These are phyloP conservation scores for Deladenus siricidicola DNA, from an alignment of 2,888 invertebrate species.

Conservation along the genomic window DNA sequence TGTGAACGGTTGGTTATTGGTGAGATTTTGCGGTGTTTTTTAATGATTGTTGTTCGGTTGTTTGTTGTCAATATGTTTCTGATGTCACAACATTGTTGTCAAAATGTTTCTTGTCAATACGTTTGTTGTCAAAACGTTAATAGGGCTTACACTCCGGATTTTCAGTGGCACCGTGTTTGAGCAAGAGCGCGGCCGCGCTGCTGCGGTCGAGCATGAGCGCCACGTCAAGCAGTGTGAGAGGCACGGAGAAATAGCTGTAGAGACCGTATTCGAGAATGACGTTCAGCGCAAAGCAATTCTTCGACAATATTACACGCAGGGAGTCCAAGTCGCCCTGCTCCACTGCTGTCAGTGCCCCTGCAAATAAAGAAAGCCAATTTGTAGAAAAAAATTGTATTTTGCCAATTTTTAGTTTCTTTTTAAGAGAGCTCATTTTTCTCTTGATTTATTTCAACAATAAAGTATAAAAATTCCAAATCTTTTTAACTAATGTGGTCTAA, in stretches of 20 bases:
- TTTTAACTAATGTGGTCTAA: too few relatives aligned
- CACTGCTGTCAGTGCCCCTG: slow-evolving; percentile 71
- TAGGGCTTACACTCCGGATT: slow-evolving; percentile 54
- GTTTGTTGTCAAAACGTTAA: too few relatives aligned
- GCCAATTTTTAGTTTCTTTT: too few relatives aligned
- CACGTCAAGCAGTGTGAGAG: slow-evolving; percentile 80
- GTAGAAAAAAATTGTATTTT: too few relatives aligned
- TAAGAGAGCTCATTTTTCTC: too few relatives aligned
- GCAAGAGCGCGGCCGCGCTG: slow-evolving; percentile 78
- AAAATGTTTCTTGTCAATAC: not conserved
- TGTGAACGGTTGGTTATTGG: too few relatives aligned
- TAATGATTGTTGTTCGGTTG: too few relatives aligned
- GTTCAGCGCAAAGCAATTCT: slow-evolving; percentile 84
- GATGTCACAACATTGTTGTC: too few relatives aligned
- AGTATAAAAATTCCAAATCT: too few relatives aligned
- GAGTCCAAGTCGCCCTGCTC: slow-evolving; percentile 90
- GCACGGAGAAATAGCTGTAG: slow-evolving; percentile 74
- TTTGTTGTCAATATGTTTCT: too few relatives aligned
- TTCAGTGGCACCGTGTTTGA: slow-evolving; percentile 61
- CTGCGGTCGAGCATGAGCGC: slow-evolving; percentile 82
- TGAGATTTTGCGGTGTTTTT: too few relatives aligned
- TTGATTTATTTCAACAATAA: too few relatives aligned
- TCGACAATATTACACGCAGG: slow-evolving; percentile 79
- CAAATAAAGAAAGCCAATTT: not conserved
- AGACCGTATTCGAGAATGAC: slow-evolving; percentile 56